A percentile compares a stretch with the other conserved stretches of the same genome.
Conservation (phyloP, 2,113 vertebrate species). For the Sula dactylatra region DNA sequence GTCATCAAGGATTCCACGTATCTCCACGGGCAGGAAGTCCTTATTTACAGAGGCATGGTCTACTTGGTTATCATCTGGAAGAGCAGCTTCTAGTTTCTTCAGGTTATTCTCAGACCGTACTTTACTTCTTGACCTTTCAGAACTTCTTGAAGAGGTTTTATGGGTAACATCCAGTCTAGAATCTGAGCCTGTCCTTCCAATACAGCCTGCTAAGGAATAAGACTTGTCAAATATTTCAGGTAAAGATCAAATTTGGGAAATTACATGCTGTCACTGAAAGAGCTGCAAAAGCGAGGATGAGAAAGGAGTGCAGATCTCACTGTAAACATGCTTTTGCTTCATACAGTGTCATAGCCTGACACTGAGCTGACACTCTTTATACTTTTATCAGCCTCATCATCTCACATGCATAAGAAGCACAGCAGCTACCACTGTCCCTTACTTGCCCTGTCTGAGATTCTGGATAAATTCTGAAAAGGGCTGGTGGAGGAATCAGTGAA, state of each 20-base stretch:
- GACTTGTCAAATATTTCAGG: neutral
- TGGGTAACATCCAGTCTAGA: conserved; percentile 67
- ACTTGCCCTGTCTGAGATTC: neutral
- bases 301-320: neutral
- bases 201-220: conserved; percentile 35
- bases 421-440: neutral
- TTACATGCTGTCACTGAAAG: neutral
- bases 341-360: neutral
- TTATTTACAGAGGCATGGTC: conserved; percentile 71
- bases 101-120: conserved; percentile 61
- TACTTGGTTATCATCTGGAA: conserved; percentile 46
- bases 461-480: neutral
- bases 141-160: conserved; percentile 67
- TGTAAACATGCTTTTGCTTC: neutral
- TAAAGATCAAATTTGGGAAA: neutral
- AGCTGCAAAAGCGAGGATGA: neutral
- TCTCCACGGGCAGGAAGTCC: conserved; percentile 85
- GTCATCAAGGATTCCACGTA: conserved; percentile 90
- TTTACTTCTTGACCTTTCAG: conserved; percentile 67
- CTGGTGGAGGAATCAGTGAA: neutral
- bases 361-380: neutral
- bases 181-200: conserved; percentile 78
- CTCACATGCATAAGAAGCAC: neutral
- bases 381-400: neutral
- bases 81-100: conserved; percentile 60